Percentiles rank a stretch among this genome's conserved stretches.
Conservation (phyloP, 2,888 invertebrate species). For the Imbricaverruca yamaguchii region DNA sequence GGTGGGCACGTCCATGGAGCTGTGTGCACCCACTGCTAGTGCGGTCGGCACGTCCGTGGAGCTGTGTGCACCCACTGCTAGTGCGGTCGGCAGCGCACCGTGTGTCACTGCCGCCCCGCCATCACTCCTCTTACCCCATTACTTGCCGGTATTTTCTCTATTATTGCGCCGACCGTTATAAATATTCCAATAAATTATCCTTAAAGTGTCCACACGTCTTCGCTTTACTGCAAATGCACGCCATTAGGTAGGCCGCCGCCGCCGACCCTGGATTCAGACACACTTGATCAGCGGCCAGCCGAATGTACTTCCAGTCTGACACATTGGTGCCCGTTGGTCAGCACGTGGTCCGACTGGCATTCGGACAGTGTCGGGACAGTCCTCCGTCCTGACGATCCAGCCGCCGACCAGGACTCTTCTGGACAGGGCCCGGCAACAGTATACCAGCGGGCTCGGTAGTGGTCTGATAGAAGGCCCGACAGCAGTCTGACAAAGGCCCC, state of each 20-base stretch:
- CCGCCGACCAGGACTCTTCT: too few relatives aligned
- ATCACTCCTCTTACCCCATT: neutral
- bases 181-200: conserved; percentile 3
- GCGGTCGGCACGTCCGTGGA: too few relatives aligned
- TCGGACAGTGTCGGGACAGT: neutral
- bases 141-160: neutral
- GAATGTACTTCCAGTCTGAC: neutral
- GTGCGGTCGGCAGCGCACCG: too few relatives aligned
- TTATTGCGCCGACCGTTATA: neutral
- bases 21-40: too few relatives aligned
- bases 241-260: neutral
- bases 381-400: too few relatives aligned
- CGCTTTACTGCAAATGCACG: neutral
- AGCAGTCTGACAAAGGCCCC: too few relatives aligned
- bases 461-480: too few relatives aligned
- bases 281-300: neutral
- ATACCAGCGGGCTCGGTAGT: too few relatives aligned
- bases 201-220: conserved; percentile 15
- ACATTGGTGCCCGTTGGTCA: neutral
- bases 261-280: neutral
- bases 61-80: too few relatives aligned
- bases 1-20: too few relatives aligned
- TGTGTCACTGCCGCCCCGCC: too few relatives aligned
- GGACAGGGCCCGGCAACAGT: too few relatives aligned
- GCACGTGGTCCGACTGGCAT: neutral